Base-by-base conservation (phyloP, 2,888 invertebrate species). In the Graphium colonna region DNA sequence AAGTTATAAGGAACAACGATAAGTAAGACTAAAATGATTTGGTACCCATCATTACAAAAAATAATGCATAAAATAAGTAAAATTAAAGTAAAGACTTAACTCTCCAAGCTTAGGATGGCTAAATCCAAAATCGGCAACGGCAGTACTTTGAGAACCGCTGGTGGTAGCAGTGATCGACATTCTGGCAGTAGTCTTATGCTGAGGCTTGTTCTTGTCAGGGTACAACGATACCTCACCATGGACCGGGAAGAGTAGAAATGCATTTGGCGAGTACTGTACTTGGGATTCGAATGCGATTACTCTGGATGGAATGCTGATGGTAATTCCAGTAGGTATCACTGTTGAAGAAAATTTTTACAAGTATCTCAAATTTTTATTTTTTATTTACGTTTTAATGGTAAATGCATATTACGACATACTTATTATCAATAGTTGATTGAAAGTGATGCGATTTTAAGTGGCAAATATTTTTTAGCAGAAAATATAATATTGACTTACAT, bases 201-300 rank as follows among this genome's bases (percentile, higher is more conserved):
- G 90, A 0, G 95, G 94, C 60, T 92, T 92, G 65, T 91, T 92
- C 73, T 95, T 94, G 81, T 96, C 94, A 49, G 95, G 77, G 73
- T 94, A 95, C 39, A 95, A 81, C 7, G 87, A 83, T 3, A 92
- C 65, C 48, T 95, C 94, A 8, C 92, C 90, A 50, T 92, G 91
- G 60, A 93, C 87, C 21, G 92, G 91, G 60, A 94, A 94, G 0
- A 91, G 90, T 17, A 91, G 48, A 0, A 70, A 68, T 51, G 82
- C 78, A 66, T 77, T 69, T 0, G 77, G 73, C 0, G 92, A 91
- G 60, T 85, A 78, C 5, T 79, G 69, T n/a, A 91, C 82, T 0
- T 77, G 69, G 0, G 91, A 84, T 68, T 95, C 94, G 1, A 94
- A 66, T 0, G 93, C 90, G 13, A 95, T 73, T 42, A 93, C 91